These are phyloP conservation scores for Phylloscopus whistleri DNA, from an alignment of 2,113 vertebrate genomes.

Conservation along the genomic window DNA sequence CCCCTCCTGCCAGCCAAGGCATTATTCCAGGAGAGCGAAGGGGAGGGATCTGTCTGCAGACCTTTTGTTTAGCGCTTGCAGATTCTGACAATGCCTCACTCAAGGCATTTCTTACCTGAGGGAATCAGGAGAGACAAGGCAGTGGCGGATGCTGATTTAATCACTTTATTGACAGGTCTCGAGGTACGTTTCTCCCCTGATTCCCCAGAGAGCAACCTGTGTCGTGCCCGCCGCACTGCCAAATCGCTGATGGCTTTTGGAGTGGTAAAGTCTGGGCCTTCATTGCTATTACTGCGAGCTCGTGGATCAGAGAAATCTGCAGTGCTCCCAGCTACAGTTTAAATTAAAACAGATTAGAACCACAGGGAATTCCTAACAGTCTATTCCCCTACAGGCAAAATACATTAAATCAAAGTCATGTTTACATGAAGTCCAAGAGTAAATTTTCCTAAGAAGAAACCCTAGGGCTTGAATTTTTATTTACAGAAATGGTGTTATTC, in stretches of 20 bases:
- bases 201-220: conserved; percentile 92
- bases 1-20: conserved; percentile 22
- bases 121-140: conserved; percentile 96
- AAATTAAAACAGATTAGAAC: conserved; percentile 70
- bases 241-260: conserved; percentile 96
- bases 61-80: conserved; percentile 34
- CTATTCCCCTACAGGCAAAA: conserved; percentile 64
- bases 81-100: conserved; percentile 38
- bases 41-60: conserved; percentile 19
- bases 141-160: conserved; percentile 96
- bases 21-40: background rate
- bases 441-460: conserved; percentile 64
- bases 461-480: conserved; percentile 63
- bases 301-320: conserved; percentile 75
- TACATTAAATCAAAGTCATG: conserved; percentile 67
- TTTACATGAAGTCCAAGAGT: conserved; percentile 67
- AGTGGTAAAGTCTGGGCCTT: conserved; percentile 75
- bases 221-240: conserved; percentile 90
- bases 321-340: conserved; percentile 79
- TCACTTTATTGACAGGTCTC: conserved; percentile 93
- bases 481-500: conserved; percentile 56
- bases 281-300: conserved; percentile 64
- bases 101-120: conserved; percentile 77
- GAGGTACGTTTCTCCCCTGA: conserved; percentile 84
- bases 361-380: conserved; percentile 68